A percentile compares a stretch with the other conserved stretches of the same genome.
Conservation (phyloP, 2,888 invertebrate species). For the Plebejus anna region DNA sequence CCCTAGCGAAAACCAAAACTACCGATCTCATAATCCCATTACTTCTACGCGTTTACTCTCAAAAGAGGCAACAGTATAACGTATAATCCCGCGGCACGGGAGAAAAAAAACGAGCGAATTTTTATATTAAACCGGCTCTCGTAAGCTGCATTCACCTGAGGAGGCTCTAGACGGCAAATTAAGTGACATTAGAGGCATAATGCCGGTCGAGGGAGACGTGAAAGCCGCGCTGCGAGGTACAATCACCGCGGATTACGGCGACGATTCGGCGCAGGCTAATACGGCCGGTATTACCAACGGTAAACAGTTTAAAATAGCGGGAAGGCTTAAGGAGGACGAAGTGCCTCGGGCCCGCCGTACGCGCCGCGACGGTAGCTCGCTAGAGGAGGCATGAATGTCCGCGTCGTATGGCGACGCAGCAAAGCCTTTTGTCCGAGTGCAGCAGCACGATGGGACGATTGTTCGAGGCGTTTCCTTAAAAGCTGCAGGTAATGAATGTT, state of each 20-base stretch:
- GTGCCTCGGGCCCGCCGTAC: conserved; percentile 36
- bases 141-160: conserved; percentile 73
- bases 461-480: conserved; percentile 30
- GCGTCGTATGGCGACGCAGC: conserved; percentile 17
- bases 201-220: conserved; percentile 67
- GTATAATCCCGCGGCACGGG: conserved; percentile 59
- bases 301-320: conserved; percentile 36
- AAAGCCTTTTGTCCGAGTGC: conserved; percentile 25
- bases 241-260: conserved; percentile 41
- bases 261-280: conserved; percentile 36
- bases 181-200: conserved; percentile 77
- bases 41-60: conserved; percentile 72
- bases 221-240: conserved; percentile 66
- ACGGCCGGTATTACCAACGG: conserved; percentile 35
- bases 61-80: conserved; percentile 74
- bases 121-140: conserved; percentile 74
- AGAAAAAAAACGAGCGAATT: conserved; percentile 61
- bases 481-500: conserved; percentile 28
- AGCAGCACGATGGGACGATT: conserved; percentile 27
- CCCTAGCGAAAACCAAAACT: conserved; percentile 54
- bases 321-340: conserved; percentile 32
- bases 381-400: conserved; percentile 32
- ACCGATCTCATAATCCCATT: conserved; percentile 67
- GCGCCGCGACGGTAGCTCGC: conserved; percentile 51
- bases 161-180: conserved; percentile 76